Percentiles rank a stretch among this genome's conserved stretches.
Evolutionary conservation across 1,140 invertebrate genomes (phyloP).

Genomic region (Lepidotrigona ventralis): DNA sequence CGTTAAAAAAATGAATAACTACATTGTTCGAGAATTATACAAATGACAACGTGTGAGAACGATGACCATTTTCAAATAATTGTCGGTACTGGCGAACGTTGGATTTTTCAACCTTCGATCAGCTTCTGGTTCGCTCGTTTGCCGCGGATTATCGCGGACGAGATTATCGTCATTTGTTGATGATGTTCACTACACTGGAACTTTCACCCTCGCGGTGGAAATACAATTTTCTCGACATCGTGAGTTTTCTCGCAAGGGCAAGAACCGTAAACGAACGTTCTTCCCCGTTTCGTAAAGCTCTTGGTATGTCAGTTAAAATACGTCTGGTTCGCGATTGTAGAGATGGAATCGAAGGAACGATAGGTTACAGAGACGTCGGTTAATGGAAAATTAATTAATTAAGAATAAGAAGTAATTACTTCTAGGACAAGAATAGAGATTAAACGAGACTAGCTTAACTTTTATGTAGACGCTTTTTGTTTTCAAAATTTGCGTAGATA

Average conservation of each 20-base stretch:
- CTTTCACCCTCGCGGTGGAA: not conserved
- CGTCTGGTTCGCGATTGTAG: not conserved
- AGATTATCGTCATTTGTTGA: not conserved
- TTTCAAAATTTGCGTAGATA: too few species aligned
- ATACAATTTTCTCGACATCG: not conserved
- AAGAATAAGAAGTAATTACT: too few species aligned
- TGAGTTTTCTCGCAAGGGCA: not conserved
- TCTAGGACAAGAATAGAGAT: too few species aligned
- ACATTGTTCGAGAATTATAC: too few species aligned
- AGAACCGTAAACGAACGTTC: not conserved
- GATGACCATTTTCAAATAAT: not conserved
- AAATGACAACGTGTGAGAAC: not conserved
- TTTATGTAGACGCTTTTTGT: too few species aligned
- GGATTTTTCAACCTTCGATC: constrained; percentile 42
- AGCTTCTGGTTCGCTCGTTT: not conserved
- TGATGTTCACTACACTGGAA: not conserved
- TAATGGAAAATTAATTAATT: not conserved
- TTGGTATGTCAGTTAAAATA: not conserved
- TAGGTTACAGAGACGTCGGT: not conserved
- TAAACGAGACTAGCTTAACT: too few species aligned
- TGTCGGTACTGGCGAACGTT: constrained; percentile 36
- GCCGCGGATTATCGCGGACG: not conserved
- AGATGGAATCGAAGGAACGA: not conserved
- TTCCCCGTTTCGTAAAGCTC: not conserved
- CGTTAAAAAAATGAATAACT: too few species aligned